Conservation (phyloP, 1,140 invertebrate species). For the Chrysoperla carnea region DNA sequence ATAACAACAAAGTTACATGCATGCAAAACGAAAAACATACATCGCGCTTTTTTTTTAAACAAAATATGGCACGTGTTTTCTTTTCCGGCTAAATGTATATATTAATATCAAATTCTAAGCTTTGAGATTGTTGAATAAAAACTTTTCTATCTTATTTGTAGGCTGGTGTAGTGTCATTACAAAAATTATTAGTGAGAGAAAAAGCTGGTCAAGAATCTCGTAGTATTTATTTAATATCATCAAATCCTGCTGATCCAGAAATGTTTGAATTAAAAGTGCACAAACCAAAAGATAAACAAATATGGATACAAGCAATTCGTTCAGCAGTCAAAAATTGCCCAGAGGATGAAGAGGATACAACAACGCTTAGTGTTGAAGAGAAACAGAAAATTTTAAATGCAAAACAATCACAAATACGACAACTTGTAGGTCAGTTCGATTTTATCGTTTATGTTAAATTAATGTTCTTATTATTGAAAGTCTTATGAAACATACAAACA, state of each 20-base stretch:
- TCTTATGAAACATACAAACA: no score
- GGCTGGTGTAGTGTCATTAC: conserved; percentile 79
- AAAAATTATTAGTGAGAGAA: conserved; percentile 78
- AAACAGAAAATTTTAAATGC: conserved; percentile 47
- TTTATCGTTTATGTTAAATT: no score
- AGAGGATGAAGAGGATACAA: conserved; percentile 35
- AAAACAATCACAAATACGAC: conserved; percentile 50
- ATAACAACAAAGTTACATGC: no score
- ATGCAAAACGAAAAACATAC: no score
- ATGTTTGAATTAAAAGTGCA: conserved; percentile 90
- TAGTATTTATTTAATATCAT: conserved; percentile 77
- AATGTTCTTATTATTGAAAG: no score
- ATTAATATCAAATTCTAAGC: no score
- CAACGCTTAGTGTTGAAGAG: conserved; percentile 48
- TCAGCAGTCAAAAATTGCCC: conserved; percentile 52
- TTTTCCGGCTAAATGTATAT: no score
- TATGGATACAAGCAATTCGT: conserved; percentile 74
- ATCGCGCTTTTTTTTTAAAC: no score
- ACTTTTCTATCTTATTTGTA: conserved; percentile 21
- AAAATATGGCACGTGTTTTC: no score
- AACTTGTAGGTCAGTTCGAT: conserved; percentile 41
- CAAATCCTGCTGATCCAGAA: conserved; percentile 71
- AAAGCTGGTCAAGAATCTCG: conserved; percentile 79
- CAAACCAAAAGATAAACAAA: conserved; percentile 70
- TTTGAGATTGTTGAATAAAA: no score